Percentiles rank a stretch among this genome's conserved stretches.
phyloP scores from a whole-genome alignment of 2,113 vertebrate species.

The Synodontis membranacea region DNA sequence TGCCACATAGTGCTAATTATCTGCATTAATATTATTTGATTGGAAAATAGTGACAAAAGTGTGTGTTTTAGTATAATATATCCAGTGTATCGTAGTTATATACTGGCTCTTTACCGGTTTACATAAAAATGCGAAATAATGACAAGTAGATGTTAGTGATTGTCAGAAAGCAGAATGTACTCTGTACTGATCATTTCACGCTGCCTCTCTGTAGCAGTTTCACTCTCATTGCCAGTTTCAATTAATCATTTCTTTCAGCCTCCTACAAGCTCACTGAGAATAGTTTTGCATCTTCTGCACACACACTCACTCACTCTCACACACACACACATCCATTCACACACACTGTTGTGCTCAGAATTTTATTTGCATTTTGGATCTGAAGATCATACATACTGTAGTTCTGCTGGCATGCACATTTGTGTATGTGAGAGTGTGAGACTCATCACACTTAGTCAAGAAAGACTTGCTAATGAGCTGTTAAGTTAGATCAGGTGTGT shows the following conservation, averaged over 20 bases:
- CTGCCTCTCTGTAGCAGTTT: constrained; percentile 25
- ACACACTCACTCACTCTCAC: constrained; percentile 8
- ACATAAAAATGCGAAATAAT: background rate
- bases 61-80: background rate
- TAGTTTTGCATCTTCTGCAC: constrained; percentile 31
- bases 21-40: background rate
- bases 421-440: constrained; percentile 15
- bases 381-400: constrained; percentile 8
- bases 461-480: background rate
- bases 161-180: constrained; percentile 19
- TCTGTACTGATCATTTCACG: constrained; percentile 34
- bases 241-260: constrained; percentile 62
- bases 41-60: background rate
- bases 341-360: background rate
- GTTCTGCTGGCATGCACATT: background rate
- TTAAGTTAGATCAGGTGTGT: background rate
- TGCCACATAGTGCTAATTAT: background rate
- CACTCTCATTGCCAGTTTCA: constrained; percentile 66
- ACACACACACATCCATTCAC: background rate
- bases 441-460: constrained; percentile 13
- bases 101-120: background rate
- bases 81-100: background rate
- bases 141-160: constrained; percentile 4
- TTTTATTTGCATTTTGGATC: constrained; percentile 16
- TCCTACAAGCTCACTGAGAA: constrained; percentile 49